Evolutionary conservation across 2,888 invertebrate genomes (phyloP), one percentile per base, ranked within the genome.

Genomic region (Nasonia oneida): DNA sequence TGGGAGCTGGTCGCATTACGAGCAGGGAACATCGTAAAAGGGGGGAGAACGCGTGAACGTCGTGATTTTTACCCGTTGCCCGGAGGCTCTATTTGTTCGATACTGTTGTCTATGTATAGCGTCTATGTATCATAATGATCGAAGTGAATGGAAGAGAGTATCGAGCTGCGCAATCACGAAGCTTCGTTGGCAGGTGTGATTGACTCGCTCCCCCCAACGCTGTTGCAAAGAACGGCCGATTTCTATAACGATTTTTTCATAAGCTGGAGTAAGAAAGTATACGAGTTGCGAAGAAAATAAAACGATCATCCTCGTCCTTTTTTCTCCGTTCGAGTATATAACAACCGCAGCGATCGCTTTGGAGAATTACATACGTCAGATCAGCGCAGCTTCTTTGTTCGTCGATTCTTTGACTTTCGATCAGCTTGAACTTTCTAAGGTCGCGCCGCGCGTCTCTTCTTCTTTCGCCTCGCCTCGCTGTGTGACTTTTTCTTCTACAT

Each of bases 401-500:
- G 67, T n/a, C 81, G 57, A 67, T 77, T 85, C 81, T 81, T 77
- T 73, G 33, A 85, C 85, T 85, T 85, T 85, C 85, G 77, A 77
- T 85, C 73, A 23, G 74, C 84, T 74, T 82, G 82, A 85, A 85
- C 86, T 83, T 83, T 86, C 86, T 83, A 75, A 83, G 86, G 78
- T 82, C 85, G 71, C n/a, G 10, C 6, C 71, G 1, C 50, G 53
- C 77, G 75, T 12, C 18, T 39, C 39, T 18, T 57, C 57, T 47
- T 83, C 71, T 42, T 47, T 67, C 53, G 74, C 29, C 29, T 42
- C 42, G n/a, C 61, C 37, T 79, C 73, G 14, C 42, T 42, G 33
- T 47, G 70, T 47, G 75, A 12, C 39, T 29, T n/a, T 57, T 83
- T 75, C 64, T n/a, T 23, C 23, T 50, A 42, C 29, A 29, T 39